These are phyloP conservation scores for Rhinopomastus cyanomelas DNA, from an alignment of 2,113 vertebrate genomes.

Conservation along the genomic window DNA sequence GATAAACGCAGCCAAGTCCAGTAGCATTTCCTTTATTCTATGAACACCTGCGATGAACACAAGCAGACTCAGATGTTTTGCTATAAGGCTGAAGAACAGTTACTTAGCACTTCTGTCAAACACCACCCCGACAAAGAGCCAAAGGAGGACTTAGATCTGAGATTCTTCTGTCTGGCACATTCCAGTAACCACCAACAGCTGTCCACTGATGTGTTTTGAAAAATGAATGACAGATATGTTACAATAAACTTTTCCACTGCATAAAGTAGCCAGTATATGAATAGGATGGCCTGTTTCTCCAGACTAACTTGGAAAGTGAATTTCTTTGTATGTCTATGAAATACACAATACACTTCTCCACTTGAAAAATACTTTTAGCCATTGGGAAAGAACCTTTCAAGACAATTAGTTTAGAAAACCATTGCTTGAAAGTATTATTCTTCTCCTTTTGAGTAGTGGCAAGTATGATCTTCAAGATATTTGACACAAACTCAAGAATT, in stretches of 20 bases:
- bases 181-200: constrained; percentile 39
- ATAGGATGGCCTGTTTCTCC: neutral
- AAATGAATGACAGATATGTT: neutral
- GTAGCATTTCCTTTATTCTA: neutral
- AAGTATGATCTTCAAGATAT: neutral
- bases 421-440: neutral
- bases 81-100: neutral
- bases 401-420: neutral
- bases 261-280: neutral
- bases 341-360: neutral
- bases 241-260: neutral
- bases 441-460: neutral
- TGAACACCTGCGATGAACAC: neutral
- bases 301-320: neutral
- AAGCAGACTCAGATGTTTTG: neutral
- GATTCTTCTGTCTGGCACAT: constrained; percentile 18
- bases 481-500: neutral
- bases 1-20: neutral
- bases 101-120: neutral
- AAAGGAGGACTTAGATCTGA: constrained; percentile 19
- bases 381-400: neutral
- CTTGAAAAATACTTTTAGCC: neutral
- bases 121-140: neutral
- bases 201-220: neutral
- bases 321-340: neutral